phyloP scores from a whole-genome alignment of 2,113 vertebrate genomes.

The human (Homo sapiens) region DNA sequence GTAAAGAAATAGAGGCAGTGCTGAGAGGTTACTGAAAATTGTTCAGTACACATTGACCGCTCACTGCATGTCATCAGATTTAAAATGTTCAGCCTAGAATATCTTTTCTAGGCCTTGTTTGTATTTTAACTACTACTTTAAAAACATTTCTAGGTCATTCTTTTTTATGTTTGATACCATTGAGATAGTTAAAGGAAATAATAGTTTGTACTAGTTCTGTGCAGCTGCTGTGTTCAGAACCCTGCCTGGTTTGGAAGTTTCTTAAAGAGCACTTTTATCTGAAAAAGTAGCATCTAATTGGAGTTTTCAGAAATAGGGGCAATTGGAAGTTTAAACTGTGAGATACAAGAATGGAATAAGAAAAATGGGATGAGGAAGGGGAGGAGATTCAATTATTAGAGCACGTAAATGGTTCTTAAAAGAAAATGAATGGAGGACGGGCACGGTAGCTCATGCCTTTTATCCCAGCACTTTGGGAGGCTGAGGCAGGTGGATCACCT shows the following conservation, averaged over 20 bases:
- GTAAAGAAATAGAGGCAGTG: not conserved
- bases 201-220: conserved; percentile 8
- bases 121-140: conserved; percentile 11
- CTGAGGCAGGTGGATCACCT: too few species aligned
- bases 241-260: not conserved
- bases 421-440: not conserved
- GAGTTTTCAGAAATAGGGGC: not conserved
- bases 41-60: not conserved
- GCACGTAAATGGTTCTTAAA: not conserved
- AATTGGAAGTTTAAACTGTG: not conserved
- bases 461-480: too few species aligned
- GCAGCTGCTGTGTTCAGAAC: not conserved
- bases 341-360: not conserved
- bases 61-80: not conserved
- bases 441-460: too few species aligned
- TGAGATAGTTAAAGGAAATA: not conserved
- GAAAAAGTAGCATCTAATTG: not conserved
- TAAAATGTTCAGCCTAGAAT: not conserved
- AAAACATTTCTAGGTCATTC: not conserved
- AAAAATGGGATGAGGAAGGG: not conserved
- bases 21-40: not conserved
- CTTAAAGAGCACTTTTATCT: not conserved
- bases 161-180: not conserved
- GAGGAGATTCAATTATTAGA: not conserved
- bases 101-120: not conserved